Conservation (phyloP, 2,113 vertebrate species). For the Erpornis zantholeuca region DNA sequence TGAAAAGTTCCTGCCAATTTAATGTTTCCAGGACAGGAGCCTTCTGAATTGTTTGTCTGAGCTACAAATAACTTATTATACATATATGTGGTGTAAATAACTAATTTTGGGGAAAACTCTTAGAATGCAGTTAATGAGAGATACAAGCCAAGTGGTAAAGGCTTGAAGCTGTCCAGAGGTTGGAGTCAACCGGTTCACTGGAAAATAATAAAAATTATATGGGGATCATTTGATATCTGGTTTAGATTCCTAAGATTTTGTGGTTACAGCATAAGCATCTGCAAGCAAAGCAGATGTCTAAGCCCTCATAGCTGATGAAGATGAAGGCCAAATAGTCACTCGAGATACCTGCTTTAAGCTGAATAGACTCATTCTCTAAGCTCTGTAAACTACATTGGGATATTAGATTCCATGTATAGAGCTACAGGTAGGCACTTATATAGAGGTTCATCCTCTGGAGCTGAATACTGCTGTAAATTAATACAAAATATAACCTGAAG, state of each 20-base stretch:
- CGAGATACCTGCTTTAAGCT: neutral
- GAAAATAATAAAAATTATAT: neutral
- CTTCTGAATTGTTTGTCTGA: neutral
- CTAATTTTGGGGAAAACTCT: neutral
- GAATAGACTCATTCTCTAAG: neutral
- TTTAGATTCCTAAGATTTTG: neutral
- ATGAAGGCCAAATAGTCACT: neutral
- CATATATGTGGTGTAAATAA: neutral
- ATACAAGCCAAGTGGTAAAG: neutral
- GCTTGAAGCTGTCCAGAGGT: neutral
- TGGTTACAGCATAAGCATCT: neutral
- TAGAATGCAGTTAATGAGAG: neutral
- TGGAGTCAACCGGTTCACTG: neutral
- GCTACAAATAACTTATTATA: neutral
- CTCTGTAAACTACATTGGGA: neutral
- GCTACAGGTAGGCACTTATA: neutral
- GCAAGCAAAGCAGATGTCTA: neutral
- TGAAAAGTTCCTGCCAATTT: neutral
- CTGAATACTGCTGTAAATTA: neutral
- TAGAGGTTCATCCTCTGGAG: neutral
- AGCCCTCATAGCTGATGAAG: neutral
- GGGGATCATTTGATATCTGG: neutral
- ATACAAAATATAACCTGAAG: neutral
- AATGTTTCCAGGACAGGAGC: neutral
- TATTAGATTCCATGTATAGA: neutral